Base-by-base conservation (phyloP, 2,113 vertebrate genomes). In the Gopherus flavomarginatus region DNA sequence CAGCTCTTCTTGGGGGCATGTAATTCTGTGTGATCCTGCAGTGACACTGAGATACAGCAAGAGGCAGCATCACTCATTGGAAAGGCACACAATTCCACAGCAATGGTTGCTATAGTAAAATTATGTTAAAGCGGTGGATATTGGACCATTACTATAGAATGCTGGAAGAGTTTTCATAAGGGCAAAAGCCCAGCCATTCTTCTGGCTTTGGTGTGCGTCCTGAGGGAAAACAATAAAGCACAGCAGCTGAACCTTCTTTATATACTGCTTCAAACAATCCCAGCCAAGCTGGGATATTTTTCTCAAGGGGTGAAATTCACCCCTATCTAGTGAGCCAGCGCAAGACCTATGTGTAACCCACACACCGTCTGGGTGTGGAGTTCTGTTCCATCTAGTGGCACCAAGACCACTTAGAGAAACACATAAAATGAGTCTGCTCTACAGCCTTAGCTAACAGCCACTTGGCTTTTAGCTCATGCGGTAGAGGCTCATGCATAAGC, bases 1-100 rank as follows among this genome's bases (percentile, higher is more conserved):
- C 3, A 26, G 44, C n/a, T 93, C 53, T 24, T 81, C 16, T 31
- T 52, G 0, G 0, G 59, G 3, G 0, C 11, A 24, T 77, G 42
- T 90, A 49, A 75, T 38, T 47, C 49, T 53, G 1, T 1, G 2
- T 27, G 0, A 1, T 5, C 54, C 52, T 83, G 52, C 14, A 54
- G 53, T 69, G 85, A 86, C 78, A 92, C 21, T 17, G 17, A 1
- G 1, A 53, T 4, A 65, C 4, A 72, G 12, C 11, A 50, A 24
- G 50, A 72, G 83, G 54, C 3, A 78, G 0, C 44, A 49, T 53
- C 0, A 0, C 87, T 75, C 87, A 38, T 0, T 16, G 81, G 91
- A 10, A 52, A 72, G 1, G 6, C 65, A 9, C 75, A 91, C 79
- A 42, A n/a, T n/a, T 42, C 47, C 86, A 56, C 29, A 90, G 79